Percentiles rank a stretch among this genome's conserved stretches.
phyloP scores from a whole-genome alignment of 2,888 invertebrate genomes.

The Nemoura dubitans region DNA sequence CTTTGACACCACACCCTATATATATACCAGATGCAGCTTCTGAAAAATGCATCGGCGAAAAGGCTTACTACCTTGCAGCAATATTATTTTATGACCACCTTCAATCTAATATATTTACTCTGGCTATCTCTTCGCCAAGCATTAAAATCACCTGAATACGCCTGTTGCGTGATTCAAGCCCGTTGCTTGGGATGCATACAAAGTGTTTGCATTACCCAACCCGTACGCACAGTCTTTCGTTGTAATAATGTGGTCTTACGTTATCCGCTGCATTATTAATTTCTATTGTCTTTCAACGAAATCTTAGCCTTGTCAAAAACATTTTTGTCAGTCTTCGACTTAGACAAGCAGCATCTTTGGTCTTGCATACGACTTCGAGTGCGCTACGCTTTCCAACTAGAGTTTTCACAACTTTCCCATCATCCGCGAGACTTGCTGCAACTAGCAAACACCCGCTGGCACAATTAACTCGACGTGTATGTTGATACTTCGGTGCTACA shows the following conservation, averaged over 20 bases:
- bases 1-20: not conserved
- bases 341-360: no score
- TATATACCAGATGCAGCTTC: not conserved
- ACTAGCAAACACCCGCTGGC: no score
- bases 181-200: not conserved
- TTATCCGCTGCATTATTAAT: not conserved
- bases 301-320: not conserved
- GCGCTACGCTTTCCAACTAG: not conserved
- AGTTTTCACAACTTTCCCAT: not conserved
- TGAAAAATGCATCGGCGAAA: not conserved
- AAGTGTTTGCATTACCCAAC: not conserved
- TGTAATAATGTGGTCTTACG: not conserved
- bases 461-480: not conserved
- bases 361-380: no score
- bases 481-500: not conserved
- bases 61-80: not conserved
- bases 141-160: not conserved
- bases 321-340: no score
- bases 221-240: not conserved
- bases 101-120: not conserved
- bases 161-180: not conserved
- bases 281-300: not conserved
- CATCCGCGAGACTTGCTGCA: not conserved
- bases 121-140: not conserved
- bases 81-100: not conserved